Evolutionary conservation across 2,113 vertebrate species (phyloP).

Genomic region (Eptesicus fuscus): DNA sequence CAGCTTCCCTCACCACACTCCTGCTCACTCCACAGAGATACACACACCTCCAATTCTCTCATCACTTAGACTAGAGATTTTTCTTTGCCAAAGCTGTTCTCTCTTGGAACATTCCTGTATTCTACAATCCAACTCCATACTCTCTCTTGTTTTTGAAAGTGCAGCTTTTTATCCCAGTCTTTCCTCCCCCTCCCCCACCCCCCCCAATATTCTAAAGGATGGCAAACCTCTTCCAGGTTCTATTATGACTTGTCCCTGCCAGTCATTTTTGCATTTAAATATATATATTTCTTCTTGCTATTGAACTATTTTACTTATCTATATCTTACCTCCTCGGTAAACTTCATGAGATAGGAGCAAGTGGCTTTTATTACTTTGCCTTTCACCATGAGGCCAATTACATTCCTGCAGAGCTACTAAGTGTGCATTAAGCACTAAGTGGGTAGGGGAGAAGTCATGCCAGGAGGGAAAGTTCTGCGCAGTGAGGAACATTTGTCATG

Average conservation of each 20-base stretch:
- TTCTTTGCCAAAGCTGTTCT: neutral
- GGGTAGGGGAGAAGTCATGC: neutral
- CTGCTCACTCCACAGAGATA: neutral
- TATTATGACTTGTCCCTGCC: neutral
- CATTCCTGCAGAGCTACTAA: neutral
- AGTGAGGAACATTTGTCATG: neutral
- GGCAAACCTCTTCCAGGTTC: neutral
- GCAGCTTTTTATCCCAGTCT: neutral
- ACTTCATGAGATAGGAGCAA: neutral
- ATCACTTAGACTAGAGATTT: neutral
- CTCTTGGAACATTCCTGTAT: neutral
- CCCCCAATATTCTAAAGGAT: neutral
- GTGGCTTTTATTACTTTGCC: neutral
- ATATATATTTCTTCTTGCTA: neutral
- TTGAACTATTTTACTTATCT: neutral
- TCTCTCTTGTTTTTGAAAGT: conserved; percentile 3
- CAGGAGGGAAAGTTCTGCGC: neutral
- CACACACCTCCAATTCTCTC: neutral
- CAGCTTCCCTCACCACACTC: neutral
- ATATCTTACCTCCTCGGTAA: neutral
- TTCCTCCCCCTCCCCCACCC: neutral
- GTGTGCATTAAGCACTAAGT: neutral
- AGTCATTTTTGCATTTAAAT: neutral
- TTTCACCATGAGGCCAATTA: neutral
- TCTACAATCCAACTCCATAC: neutral